Evolutionary conservation across 2,797 vertebrate species (phyloP), one percentile per base, ranked within the genome.

Genomic region (Enteromius fasciolatus): DNA sequence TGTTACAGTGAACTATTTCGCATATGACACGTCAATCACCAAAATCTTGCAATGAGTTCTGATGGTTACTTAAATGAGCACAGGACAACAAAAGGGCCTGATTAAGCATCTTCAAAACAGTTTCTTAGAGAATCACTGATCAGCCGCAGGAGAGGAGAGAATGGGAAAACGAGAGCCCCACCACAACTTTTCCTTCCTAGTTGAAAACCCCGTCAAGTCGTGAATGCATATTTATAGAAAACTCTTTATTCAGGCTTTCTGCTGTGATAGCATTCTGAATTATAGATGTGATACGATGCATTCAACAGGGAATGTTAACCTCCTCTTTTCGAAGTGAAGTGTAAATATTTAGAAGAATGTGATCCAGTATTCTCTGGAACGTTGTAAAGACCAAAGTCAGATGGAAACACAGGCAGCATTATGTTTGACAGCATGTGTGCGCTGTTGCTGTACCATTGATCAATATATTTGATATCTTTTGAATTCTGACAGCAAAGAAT

Each of bases 111-210:
- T 78, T 82, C 84, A 85, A 82, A 85, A 78, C 79, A 78, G 68
- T 79, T 77, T 85, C 84, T 82, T 81, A 78, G 75, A 78, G 84
- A 85, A 85, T 82, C 20, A 12, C 57, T 82, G 75, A 85, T 82
- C 70, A 82, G 76, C 31, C 48, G 1, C 64, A 59, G 11, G 6
- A 57, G 69, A 75, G 48, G 6, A 69, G 36, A 76, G 67, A 63
- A 70, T 25, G 31, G 70, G 7, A 75, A 76, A 63, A 57, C 72
- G 54, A 75, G 59, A n/a, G 23, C 46, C 70, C 31, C 44, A 76
- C 23, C 6, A 48, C 64, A 69, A 82, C 64, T 48, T 76, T 23
- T 79, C 46, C 61, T 67, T 76, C 61, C 33, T 57, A 82, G 50
- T 82, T 54, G 46, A 64, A 68, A 59, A 61, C 72, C 52, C 66